Conservation (phyloP, 2,797 vertebrate genomes). For the Ctenosaura bakeri region DNA sequence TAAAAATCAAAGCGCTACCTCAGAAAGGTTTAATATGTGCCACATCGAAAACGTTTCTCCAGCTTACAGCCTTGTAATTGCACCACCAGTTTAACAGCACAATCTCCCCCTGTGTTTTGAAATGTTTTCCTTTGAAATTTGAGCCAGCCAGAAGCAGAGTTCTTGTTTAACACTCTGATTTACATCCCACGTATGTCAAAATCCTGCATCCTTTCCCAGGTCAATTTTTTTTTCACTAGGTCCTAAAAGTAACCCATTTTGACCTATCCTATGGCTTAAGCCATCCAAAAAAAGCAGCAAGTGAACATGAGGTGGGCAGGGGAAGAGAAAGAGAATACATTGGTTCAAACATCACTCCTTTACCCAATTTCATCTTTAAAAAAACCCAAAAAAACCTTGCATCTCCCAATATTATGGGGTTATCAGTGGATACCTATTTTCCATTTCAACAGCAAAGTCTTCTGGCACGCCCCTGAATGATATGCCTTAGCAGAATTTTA, state of each 20-base stretch:
- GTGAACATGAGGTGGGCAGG: neutral
- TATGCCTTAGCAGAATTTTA: neutral
- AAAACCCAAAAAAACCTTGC: neutral
- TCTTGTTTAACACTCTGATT: constrained; percentile 68
- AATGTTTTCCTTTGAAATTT: constrained; percentile 78
- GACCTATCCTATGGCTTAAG: neutral
- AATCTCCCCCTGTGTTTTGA: constrained; percentile 67
- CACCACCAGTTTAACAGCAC: constrained; percentile 74
- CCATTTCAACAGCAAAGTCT: neutral
- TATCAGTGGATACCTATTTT: neutral
- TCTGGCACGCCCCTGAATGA: neutral
- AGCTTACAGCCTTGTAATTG: constrained; percentile 79
- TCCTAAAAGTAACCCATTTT: neutral
- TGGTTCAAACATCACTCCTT: neutral
- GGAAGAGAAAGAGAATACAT: neutral
- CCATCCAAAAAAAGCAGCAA: accelerated
- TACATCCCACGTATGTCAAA: constrained; percentile 30
- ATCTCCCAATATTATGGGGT: neutral
- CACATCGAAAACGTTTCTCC: constrained; percentile 74
- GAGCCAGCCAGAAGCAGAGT: constrained; percentile 70
- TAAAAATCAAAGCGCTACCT: constrained; percentile 84
- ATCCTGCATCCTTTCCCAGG: constrained; percentile 26
- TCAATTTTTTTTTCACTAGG: neutral
- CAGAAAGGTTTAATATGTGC: constrained; percentile 81
- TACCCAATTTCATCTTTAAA: constrained; percentile 12